Evolutionary conservation across 2,797 vertebrate species (phyloP), one percentile per base, ranked within the genome.

Genomic region (Pachyuromys duprasi): DNA sequence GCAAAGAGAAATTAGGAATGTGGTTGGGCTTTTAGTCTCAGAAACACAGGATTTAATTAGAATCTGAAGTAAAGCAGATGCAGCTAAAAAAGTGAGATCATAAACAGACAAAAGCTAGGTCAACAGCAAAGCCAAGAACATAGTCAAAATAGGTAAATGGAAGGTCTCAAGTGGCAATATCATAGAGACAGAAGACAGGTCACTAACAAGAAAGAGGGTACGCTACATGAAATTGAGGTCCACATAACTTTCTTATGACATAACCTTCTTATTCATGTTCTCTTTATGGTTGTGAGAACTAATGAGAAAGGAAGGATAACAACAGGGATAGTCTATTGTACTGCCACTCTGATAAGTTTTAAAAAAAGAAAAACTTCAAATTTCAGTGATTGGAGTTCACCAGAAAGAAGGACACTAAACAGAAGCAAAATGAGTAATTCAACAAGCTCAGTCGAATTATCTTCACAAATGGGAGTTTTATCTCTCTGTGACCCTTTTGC

Each of bases 11-110:
- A 90, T 76, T 89, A 67, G 72, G 76, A 91, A 70, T 92, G 67
- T 92, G 87, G 42, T 83, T 93, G n/a, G 72, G 39, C 42, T 94
- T 95, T 94, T 81, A 96, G 76, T 36, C 39, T 90, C 76, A 84
- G 70, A 90, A 96, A 90, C 49, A 93, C 15, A 74, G 70, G n/a
- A 91, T 75, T 24, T 81, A 86, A 96, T 94, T 80, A 96, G 62
- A 14, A 93, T 86, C 72, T 94, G 81, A 97, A 93, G 18, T 67
- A 97, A 96, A 96, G n/a, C 72, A 94, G 84, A 95, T 90, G 36
- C 17, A 95, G 72, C 55, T 89, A 63, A 88, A 91, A 95, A 95
- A 96, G 55, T 82, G 13, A 97, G 62, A 74, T 87, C 49, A 96
- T 94, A 95, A 97, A 89, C 28, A 81, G 79, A 53, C 7, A 86